Evolutionary conservation across 2,113 vertebrate genomes (phyloP).

Genomic region (Struthio camelus): DNA sequence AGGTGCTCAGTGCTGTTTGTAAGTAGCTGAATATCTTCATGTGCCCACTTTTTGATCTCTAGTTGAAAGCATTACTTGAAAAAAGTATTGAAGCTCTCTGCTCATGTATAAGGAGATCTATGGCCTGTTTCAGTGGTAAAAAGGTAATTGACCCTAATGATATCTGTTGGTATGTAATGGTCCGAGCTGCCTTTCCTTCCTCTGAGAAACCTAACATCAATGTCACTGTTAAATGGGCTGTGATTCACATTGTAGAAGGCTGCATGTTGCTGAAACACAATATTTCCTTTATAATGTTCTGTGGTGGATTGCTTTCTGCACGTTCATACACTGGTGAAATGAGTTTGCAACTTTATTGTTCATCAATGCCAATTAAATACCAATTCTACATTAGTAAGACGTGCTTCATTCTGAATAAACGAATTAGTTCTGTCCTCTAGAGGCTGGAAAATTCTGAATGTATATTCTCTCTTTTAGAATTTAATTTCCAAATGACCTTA

Average conservation of each 20-base stretch:
- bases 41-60: background rate
- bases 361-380: constrained; percentile 45
- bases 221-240: constrained; percentile 14
- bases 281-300: background rate
- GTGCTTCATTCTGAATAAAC: constrained; percentile 41
- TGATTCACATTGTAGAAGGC: constrained; percentile 23
- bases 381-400: constrained; percentile 33
- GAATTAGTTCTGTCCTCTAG: background rate
- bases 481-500: constrained; percentile 46
- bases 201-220: background rate
- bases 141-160: constrained; percentile 53
- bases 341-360: constrained; percentile 50
- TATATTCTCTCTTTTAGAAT: background rate
- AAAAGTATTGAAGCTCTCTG: background rate
- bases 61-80: background rate
- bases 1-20: background rate
- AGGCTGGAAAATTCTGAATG: background rate
- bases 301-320: constrained; percentile 38
- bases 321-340: constrained; percentile 20
- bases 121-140: constrained; percentile 38
- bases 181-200: constrained; percentile 28
- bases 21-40: background rate
- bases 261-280: background rate
- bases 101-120: background rate
- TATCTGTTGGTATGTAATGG: constrained; percentile 13